Base-by-base conservation (phyloP, 1,140 invertebrate species). In the Drosophila ananassae region DNA sequence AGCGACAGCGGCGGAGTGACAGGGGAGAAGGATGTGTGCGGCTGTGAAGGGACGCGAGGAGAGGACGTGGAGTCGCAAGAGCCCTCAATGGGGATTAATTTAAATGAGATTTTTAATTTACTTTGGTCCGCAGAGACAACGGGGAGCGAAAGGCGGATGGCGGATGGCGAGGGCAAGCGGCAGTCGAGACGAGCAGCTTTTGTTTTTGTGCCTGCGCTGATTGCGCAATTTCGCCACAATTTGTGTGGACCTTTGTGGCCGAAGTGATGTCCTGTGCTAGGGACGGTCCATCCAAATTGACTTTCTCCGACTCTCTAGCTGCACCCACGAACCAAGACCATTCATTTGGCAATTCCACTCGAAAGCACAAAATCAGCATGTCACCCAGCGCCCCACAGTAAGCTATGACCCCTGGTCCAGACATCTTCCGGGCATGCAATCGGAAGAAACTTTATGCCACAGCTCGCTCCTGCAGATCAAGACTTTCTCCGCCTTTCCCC, bases 101-200 rank as follows among this genome's bases (percentile, higher is more conserved):
- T 78, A 87, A 87, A 87, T 79, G 55, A 67, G 80, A 76, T 72
- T 87, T 87, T 81, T 85, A 61, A 81, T 78, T 78, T 80, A 61
- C 58, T 76, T 73, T 41, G 56, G 50, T 74, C 72, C 51, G 30
- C 52, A 39, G 39, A 30, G 10, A 41, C 50, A 41, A 25, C 37
- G 22, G 21, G 21, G 17, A 3, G 21, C 13, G 34, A 37, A 10
- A 37, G 10, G 3, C 3, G 3, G 12, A 12, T 12, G 34, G 30
- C 6, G 30, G 7, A 6, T 5, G 30, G 30, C 30, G 30, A 32
- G 25, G 25, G 25, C 25, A 28, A 28, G 25, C 4, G 25, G 25
- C 25, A 28, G 25, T 28, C 25, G 46, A 24, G 22, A 10, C 24
- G 6, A 25, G 32, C 10, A 17, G 8, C 24, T 17, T 39, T 34